Evolutionary conservation across 2,113 vertebrate genomes (phyloP), one percentile per base, ranked within the genome.

Genomic region (Clarias magur): DNA sequence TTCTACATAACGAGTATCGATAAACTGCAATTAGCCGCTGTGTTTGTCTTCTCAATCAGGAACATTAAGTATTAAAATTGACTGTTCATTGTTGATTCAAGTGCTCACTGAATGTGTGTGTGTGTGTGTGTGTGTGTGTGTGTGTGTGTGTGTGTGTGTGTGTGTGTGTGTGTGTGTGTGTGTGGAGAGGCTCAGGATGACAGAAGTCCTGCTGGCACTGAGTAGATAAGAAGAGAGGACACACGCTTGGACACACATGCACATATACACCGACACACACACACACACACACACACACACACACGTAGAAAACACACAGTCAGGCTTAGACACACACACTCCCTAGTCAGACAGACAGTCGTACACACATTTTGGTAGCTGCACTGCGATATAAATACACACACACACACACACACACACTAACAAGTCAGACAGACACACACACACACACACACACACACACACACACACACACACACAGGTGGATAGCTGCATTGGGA

Each of bases 141-240:
- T 34, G 85, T 60, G 27, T 68, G 38, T 56, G 38, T n/a, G 84
- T 54, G 59, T 70, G 27, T 57, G 76, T 67, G 42, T 57, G 21
- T 15, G 56, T n/a, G 72, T 53, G 30, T 63, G 27, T 34, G 76
- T 70, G 48, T 59, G 42, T 34, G 62, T 75, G 30, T 81, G 23
- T 86, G 65, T 19, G 17, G 3, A 73, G 16, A 75, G 56, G 17
- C 68, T 34, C 57, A 48, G 38, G 59, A 48, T 42, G 79, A 82
- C 73, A 68, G 80, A 63, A 42, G 38, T n/a, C 86, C 68, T 87
- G 56, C 86, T 82, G 68, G 67, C 80, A 54, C 13, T 30, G 38
- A 54, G 70, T 82, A 81, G 85, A 86, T 89, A 86, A 89, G 80
- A 63, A 62, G 81, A 17, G 25, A 75, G 67, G 48, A 85, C 83